Conservation (phyloP, 2,797 vertebrate species). For the Cirrhinus molitorella region DNA sequence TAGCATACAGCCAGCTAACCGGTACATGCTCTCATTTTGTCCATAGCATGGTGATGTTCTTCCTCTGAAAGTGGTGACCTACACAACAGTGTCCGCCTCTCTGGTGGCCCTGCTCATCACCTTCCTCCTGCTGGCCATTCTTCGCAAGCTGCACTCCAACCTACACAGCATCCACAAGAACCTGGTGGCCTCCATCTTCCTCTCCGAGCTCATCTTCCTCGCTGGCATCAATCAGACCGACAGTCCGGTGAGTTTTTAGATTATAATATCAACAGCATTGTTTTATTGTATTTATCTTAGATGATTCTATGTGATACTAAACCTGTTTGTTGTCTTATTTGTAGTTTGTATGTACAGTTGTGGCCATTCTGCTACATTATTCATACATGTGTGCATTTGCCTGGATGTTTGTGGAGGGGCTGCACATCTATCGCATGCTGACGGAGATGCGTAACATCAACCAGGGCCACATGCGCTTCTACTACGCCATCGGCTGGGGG, state of each 20-base stretch:
- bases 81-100: constrained; percentile 79
- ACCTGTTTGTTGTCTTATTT: constrained; percentile 38
- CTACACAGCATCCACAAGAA: constrained; percentile 86
- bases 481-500: constrained; percentile 88
- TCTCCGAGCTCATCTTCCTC: constrained; percentile 86
- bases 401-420: constrained; percentile 88
- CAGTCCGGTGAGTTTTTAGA: constrained; percentile 77
- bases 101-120: constrained; percentile 84
- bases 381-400: constrained; percentile 86
- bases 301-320: not conserved
- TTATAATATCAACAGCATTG: not conserved
- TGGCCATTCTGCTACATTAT: constrained; percentile 87
- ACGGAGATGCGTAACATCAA: constrained; percentile 89
- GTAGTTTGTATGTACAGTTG: constrained; percentile 85
- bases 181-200: constrained; percentile 83
- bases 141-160: constrained; percentile 82
- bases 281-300: not conserved
- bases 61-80: constrained; percentile 87
- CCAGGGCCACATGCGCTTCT: constrained; percentile 87
- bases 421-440: constrained; percentile 89
- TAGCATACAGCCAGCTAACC: not conserved
- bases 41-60: constrained; percentile 86
- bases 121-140: constrained; percentile 81
- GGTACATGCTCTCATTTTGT: not conserved
- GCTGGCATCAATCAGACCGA: constrained; percentile 87